These are phyloP conservation scores for Limanda limanda DNA, from an alignment of 2,113 vertebrate species.

Conservation along the genomic window DNA sequence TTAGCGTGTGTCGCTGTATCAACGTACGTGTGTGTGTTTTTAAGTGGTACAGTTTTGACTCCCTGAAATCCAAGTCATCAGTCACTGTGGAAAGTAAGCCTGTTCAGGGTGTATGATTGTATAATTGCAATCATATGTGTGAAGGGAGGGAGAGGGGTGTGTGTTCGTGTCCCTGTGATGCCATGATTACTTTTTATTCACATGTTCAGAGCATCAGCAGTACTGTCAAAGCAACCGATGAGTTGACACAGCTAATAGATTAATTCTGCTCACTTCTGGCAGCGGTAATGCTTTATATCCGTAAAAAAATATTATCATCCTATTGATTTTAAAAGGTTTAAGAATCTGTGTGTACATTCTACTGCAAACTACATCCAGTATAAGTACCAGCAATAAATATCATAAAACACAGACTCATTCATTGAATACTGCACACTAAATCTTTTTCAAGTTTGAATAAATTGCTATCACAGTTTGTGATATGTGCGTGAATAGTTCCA, in stretches of 20 bases:
- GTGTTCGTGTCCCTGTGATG: slow-evolving; percentile 17
- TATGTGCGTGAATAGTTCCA: too few species aligned
- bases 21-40: background rate
- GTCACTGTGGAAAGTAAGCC: slow-evolving; percentile 16
- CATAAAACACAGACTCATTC: background rate
- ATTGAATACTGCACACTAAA: background rate
- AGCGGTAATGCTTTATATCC: background rate
- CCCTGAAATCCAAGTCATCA: slow-evolving; percentile 43
- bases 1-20: background rate
- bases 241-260: background rate
- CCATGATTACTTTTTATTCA: background rate
- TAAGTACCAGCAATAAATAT: background rate
- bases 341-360: background rate
- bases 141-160: slow-evolving; percentile 10
- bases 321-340: background rate
- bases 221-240: slow-evolving; percentile 1
- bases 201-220: background rate
- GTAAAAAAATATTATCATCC: background rate
- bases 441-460: too few species aligned
- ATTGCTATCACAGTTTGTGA: too few species aligned
- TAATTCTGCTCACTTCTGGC: slow-evolving; percentile 1
- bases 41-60: slow-evolving; percentile 15
- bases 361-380: background rate
- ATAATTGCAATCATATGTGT: slow-evolving; percentile 49
- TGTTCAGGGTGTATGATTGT: slow-evolving; percentile 25